Conservation (phyloP, 1,140 invertebrate genomes). For the Microplitis mediator region DNA sequence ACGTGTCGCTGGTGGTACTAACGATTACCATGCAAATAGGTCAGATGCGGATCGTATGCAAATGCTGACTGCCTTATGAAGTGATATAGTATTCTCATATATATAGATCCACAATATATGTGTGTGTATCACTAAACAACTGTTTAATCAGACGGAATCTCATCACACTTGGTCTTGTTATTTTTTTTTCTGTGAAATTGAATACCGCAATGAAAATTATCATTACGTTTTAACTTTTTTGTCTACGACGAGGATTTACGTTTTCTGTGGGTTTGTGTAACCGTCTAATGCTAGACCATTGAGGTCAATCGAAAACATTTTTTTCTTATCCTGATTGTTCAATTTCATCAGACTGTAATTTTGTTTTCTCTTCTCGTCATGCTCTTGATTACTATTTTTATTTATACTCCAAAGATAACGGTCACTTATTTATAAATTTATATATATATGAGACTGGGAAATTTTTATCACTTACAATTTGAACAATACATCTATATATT, state of each 20-base stretch:
- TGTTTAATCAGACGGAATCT: not conserved
- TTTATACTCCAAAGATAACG: not conserved
- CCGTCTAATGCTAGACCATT: conserved; percentile 3
- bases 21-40: conserved; percentile 45
- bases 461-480: too few relatives aligned
- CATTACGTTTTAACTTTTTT: not conserved
- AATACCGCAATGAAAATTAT: too few relatives aligned
- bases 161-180: too few relatives aligned
- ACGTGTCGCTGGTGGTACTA: conserved; percentile 9
- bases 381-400: not conserved
- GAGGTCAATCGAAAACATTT: conserved; percentile 3
- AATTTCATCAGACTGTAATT: too few relatives aligned
- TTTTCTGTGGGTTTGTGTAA: not conserved
- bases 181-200: too few relatives aligned
- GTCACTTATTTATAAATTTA: too few relatives aligned
- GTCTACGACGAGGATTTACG: too few relatives aligned
- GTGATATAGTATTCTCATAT: not conserved
- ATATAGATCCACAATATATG: not conserved
- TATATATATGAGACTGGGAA: too few relatives aligned
- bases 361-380: not conserved
- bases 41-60: conserved; percentile 44
- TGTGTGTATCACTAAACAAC: not conserved
- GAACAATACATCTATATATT: too few relatives aligned
- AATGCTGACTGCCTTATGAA: conserved; percentile 38
- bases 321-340: too few relatives aligned